These are phyloP conservation scores for Nemurella pictetii DNA, from an alignment of 2,888 invertebrate genomes.

Conservation along the genomic window DNA sequence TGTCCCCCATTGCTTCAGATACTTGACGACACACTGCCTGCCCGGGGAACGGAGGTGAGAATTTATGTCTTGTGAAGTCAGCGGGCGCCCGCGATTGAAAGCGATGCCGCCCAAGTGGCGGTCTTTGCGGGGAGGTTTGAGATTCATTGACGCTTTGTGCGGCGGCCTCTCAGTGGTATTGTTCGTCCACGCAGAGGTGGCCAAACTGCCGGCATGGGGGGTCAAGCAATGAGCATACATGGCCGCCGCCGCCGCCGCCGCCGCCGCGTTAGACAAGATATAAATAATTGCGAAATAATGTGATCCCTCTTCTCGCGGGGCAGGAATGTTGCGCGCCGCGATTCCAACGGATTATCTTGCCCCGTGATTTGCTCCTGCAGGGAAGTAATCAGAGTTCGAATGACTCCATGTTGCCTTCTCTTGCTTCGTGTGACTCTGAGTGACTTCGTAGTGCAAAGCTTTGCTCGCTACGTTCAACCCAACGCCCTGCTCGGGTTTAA, in stretches of 20 bases:
- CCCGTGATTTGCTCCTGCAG: too few species aligned
- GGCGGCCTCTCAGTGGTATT: constrained; percentile 5
- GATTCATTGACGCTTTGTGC: constrained; percentile 3
- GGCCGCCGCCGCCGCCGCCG: too few species aligned
- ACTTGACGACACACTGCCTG: neutral
- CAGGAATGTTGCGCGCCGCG: neutral
- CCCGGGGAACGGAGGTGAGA: constrained; percentile 14
- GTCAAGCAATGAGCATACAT: too few species aligned
- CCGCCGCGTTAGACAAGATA: neutral
- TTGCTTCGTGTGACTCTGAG: too few species aligned
- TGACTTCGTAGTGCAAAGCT: too few species aligned
- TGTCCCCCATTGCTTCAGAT: neutral
- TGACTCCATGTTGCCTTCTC: too few species aligned
- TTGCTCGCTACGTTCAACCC: too few species aligned
- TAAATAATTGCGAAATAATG: constrained; percentile 13
- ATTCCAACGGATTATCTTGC: neutral
- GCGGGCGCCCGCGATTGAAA: constrained; percentile 13
- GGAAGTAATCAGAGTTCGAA: too few species aligned
- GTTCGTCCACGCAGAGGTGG: neutral
- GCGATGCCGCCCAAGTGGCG: constrained; percentile 1
- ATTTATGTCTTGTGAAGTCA: constrained; percentile 32
- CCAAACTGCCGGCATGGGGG: constrained; percentile 20
- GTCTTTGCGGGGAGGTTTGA: neutral
- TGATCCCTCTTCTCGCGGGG: neutral
- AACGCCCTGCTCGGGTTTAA: too few species aligned